A percentile compares a stretch with the other conserved stretches of the same genome.
These are phyloP conservation scores for Cyrtodaria siliqua DNA, from an alignment of 2,888 invertebrate genomes.

Conservation along the genomic window DNA sequence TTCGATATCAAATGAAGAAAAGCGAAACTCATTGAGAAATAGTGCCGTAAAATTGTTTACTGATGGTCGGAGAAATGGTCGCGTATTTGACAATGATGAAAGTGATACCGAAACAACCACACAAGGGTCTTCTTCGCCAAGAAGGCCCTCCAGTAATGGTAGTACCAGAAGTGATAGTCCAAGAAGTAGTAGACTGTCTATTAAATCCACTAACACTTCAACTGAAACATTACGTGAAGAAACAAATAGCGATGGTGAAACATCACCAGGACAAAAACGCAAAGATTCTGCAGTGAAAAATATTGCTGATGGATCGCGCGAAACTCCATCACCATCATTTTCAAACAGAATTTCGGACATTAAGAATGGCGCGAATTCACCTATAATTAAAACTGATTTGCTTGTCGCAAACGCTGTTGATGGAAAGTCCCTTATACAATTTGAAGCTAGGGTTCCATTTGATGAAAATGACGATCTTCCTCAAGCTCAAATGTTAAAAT, in stretches of 20 bases:
- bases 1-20: constrained; percentile 44
- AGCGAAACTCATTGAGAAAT: constrained; percentile 61
- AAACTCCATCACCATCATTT: constrained; percentile 48
- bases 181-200: constrained; percentile 75
- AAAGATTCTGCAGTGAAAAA: constrained; percentile 55
- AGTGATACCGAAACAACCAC: constrained; percentile 76
- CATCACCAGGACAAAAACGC: constrained; percentile 71
- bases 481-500: constrained; percentile 72
- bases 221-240: constrained; percentile 81
- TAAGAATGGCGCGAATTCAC: constrained; percentile 23
- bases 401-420: constrained; percentile 36
- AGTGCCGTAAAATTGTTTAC: constrained; percentile 71
- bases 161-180: constrained; percentile 78
- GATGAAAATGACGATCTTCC: constrained; percentile 75
- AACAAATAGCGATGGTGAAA: constrained; percentile 74
- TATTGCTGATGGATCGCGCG: constrained; percentile 31
- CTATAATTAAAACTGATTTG: constrained; percentile 19
- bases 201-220: constrained; percentile 80
- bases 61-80: constrained; percentile 76
- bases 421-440: constrained; percentile 32
- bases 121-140: constrained; percentile 65
- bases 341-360: constrained; percentile 40
- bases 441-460: constrained; percentile 39
- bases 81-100: constrained; percentile 76
- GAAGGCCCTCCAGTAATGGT: constrained; percentile 72